Evolutionary conservation across 2,888 invertebrate genomes (phyloP).

Genomic region (Phasia obesa): DNA sequence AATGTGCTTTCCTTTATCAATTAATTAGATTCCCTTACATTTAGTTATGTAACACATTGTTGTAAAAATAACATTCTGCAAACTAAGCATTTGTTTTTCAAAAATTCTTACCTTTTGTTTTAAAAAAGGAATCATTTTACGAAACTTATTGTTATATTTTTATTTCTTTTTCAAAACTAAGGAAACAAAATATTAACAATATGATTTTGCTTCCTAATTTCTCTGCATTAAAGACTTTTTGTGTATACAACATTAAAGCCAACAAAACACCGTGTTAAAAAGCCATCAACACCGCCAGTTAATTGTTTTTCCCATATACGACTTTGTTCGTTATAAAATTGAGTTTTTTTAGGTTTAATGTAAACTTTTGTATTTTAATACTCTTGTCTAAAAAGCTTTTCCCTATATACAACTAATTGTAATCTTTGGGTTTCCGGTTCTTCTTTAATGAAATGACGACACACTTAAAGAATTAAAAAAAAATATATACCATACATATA

Average conservation of each 20-base stretch:
- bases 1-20: neutral
- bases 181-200: slow-evolving; percentile 1
- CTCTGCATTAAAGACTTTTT: slow-evolving; percentile 15
- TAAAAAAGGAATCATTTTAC: slow-evolving; percentile 42
- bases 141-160: slow-evolving; percentile 5
- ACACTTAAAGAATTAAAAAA: slow-evolving; percentile 6
- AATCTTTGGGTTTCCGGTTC: slow-evolving; percentile 15
- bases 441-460: slow-evolving; percentile 21
- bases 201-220: slow-evolving; percentile 16
- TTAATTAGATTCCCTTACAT: neutral
- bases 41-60: slow-evolving; percentile 1
- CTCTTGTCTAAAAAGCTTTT: neutral
- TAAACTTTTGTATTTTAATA: slow-evolving; percentile 55
- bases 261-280: neutral
- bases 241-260: neutral
- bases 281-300: slow-evolving; percentile 64
- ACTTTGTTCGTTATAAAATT: slow-evolving; percentile 53
- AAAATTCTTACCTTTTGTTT: slow-evolving; percentile 37
- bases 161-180: neutral
- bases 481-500: slow-evolving; percentile 31
- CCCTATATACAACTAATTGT: slow-evolving; percentile 13
- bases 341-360: slow-evolving; percentile 69
- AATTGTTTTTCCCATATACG: slow-evolving; percentile 24
- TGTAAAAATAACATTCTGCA: neutral
- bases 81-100: slow-evolving; percentile 16